These are phyloP conservation scores for Pycnonotus jocosus DNA, from an alignment of 2,113 vertebrate species.

Conservation along the genomic window DNA sequence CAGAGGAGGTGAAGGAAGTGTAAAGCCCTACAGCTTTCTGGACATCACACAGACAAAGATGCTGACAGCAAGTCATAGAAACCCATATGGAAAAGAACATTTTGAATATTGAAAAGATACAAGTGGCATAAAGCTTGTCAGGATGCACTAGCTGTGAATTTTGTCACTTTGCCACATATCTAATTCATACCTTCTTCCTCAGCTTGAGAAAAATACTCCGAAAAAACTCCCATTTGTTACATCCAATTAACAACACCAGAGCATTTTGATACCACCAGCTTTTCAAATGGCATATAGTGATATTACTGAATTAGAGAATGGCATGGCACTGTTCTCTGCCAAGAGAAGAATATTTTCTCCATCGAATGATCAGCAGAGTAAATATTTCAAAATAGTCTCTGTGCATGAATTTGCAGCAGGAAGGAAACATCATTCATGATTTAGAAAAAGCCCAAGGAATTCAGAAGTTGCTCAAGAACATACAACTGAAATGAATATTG, in stretches of 20 bases:
- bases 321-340: neutral
- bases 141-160: neutral
- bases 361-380: neutral
- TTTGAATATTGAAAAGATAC: neutral
- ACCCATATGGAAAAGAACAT: neutral
- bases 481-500: neutral
- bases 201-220: neutral
- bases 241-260: neutral
- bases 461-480: neutral
- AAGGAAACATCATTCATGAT: neutral
- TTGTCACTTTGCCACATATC: neutral
- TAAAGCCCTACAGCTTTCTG: neutral
- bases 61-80: neutral
- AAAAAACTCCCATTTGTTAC: neutral
- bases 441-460: neutral
- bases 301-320: neutral
- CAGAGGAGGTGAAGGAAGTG: neutral
- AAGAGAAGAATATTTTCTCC: neutral
- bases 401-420: neutral
- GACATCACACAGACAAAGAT: neutral
- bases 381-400: neutral
- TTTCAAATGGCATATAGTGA: neutral
- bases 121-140: neutral
- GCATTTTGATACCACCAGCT: neutral
- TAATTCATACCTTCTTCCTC: neutral